Evolutionary conservation across 2,113 vertebrate species (phyloP).

Genomic region (Panthera leo): DNA sequence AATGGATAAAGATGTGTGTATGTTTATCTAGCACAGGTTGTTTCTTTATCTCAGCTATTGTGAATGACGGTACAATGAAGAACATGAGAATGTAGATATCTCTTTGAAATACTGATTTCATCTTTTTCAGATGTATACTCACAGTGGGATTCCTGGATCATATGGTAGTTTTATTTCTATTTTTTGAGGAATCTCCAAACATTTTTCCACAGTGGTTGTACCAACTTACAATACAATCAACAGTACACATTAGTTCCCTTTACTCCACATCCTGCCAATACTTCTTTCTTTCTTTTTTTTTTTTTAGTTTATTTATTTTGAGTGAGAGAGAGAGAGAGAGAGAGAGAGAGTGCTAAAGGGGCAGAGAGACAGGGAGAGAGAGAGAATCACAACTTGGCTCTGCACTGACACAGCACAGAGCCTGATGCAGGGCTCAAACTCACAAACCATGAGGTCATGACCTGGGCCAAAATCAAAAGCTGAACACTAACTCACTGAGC

Average conservation of each 20-base stretch:
- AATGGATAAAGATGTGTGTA: not conserved
- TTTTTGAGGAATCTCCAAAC: not conserved
- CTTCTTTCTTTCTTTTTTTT: too few species aligned
- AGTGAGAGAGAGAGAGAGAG: too few species aligned
- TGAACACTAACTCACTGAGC: too few species aligned
- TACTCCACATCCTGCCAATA: not conserved
- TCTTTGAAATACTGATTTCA: not conserved
- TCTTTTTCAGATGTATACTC: not conserved
- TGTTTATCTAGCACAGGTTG: not conserved
- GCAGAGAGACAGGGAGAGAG: too few species aligned
- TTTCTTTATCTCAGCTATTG: not conserved
- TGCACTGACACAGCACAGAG: too few species aligned
- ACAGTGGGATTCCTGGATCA: not conserved
- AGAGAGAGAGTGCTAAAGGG: too few species aligned
- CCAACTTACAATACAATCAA: not conserved
- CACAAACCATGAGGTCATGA: too few species aligned
- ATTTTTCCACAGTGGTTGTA: not conserved
- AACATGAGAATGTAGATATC: not conserved
- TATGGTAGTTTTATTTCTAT: not conserved
- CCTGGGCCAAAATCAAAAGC: too few species aligned
- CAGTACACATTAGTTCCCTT: not conserved
- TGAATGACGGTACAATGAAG: not conserved
- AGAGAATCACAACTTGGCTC: too few species aligned
- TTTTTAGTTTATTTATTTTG: too few species aligned
- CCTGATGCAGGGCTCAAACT: too few species aligned